Base-by-base conservation (phyloP, 64 coral and sea anemone genomes). In the Porites lutea region DNA sequence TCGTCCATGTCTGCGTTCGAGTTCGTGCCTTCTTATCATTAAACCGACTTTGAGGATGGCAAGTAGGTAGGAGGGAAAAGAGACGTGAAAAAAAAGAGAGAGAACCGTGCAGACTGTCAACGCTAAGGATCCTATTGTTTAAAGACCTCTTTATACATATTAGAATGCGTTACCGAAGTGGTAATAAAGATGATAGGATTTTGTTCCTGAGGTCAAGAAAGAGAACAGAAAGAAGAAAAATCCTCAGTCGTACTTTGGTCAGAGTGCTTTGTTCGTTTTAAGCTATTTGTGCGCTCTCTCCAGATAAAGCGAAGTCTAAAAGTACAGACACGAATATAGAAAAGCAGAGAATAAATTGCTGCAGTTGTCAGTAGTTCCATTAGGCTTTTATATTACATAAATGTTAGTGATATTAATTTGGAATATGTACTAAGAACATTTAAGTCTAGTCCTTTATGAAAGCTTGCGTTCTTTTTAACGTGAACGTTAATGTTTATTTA, bases 1-100 rank as follows among this genome's bases (percentile, higher is more conserved):
- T 94, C 92, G 13, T 83, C 79, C 11, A 91, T 91, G 79, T 91
- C 89, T 83, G 95, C 95, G 19, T 97, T 97, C 71, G 95, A 97
- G 18, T 94, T 97, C 22, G 92, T 97, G 13, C 95, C 95, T 7
- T 93, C 91, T 16, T 97, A 97, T 65, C 95, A 97, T 67, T 97
- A 94, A 23, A 74, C 4, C 10, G 13, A 37, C 27, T 37, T 10
- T 13, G 13, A 18, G 4, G 5, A 5, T 65, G 1, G 4, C 62
- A 65, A 73, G 37, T 14, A 8, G 65, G 58, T 16, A 0, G 60
- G 18, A 65, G 59, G 16, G 43, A 18, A 43, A 61, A 18, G 8
- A 65, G 58, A 47, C 2, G 7, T 8, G 58, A 19, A 22, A 43
- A 44, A 37, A 37, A 37, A 37, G 27, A 37, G 27, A 37, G 27